Percentiles rank a stretch among this genome's conserved stretches.
phyloP scores from a whole-genome alignment of 1,140 invertebrate species.

The Cydia strobilella region DNA sequence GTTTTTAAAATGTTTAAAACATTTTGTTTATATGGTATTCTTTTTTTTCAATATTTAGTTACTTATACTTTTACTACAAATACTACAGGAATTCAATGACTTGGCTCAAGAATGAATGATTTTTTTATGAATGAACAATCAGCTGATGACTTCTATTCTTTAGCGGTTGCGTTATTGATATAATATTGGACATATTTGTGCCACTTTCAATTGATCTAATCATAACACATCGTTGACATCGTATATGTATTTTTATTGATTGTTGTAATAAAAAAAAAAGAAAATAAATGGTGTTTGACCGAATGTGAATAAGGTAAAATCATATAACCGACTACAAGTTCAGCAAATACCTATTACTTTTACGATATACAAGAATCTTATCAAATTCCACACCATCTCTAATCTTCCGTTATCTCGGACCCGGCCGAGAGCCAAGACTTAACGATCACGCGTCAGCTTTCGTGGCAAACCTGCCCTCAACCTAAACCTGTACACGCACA shows the following conservation, averaged over 20 bases:
- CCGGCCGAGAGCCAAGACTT: conserved; percentile 48
- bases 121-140: not conserved
- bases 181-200: not conserved
- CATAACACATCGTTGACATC: no score
- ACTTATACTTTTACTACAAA: not conserved
- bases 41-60: not conserved
- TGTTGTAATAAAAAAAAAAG: not conserved
- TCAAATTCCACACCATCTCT: conserved; percentile 72
- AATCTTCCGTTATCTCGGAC: conserved; percentile 71
- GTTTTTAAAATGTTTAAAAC: no score
- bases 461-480: conserved; percentile 59
- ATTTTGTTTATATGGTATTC: no score
- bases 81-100: not conserved
- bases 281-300: not conserved
- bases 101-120: not conserved
- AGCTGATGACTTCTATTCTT: not conserved
- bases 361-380: conserved; percentile 58
- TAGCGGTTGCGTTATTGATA: not conserved
- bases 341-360: conserved; percentile 35
- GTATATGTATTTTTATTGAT: no score
- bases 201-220: not conserved
- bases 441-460: conserved; percentile 58
- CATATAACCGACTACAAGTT: conserved; percentile 31
- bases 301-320: not conserved
- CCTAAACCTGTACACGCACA: conserved; percentile 30